Conservation (phyloP, 2,888 invertebrate genomes). For the Stenotaenia linearis region DNA sequence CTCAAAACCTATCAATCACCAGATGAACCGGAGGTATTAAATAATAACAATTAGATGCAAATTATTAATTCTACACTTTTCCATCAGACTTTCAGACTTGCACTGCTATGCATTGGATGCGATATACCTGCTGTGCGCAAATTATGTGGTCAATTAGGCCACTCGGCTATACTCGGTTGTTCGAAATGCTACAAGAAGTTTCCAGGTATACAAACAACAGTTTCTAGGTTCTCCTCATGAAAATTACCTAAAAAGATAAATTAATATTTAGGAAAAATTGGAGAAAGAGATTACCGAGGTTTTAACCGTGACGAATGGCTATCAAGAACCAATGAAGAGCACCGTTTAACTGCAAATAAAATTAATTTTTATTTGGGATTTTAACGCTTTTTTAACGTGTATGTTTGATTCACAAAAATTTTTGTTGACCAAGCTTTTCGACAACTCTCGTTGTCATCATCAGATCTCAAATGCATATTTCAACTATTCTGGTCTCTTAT, state of each 20-base stretch:
- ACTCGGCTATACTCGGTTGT: background rate
- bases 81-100: background rate
- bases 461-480: too few relatives aligned
- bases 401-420: too few relatives aligned
- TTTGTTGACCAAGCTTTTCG: too few relatives aligned
- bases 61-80: background rate
- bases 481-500: too few relatives aligned
- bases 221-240: background rate
- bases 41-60: background rate
- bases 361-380: too few relatives aligned
- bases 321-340: background rate
- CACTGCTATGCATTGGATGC: background rate
- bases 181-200: background rate
- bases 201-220: background rate
- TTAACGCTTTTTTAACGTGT: too few relatives aligned
- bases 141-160: background rate
- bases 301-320: background rate
- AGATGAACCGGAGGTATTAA: background rate
- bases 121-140: background rate
- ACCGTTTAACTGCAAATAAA: too few relatives aligned
- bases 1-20: background rate
- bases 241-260: background rate
- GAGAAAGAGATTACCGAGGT: background rate
- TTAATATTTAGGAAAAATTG: background rate
- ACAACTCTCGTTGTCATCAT: too few relatives aligned